phyloP scores from a whole-genome alignment of 1,140 invertebrate species.

The Drosophila persimilis region DNA sequence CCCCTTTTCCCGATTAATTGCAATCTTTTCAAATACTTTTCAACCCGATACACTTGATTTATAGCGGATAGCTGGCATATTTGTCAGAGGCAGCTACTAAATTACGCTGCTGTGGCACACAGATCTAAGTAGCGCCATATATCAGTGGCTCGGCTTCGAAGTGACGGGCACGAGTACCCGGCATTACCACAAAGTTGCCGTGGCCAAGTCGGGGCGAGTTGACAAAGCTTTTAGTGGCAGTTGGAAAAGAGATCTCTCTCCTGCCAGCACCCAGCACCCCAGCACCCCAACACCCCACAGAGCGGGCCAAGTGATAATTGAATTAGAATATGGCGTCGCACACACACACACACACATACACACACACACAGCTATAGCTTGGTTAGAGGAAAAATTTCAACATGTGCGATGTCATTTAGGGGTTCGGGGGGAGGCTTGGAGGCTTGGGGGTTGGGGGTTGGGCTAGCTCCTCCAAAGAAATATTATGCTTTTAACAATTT shows the following conservation, averaged over 20 bases:
- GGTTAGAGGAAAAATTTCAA: slow-evolving; percentile 68
- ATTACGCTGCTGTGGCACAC: slow-evolving; percentile 49
- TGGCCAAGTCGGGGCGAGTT: slow-evolving; percentile 60
- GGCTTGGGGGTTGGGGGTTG: slow-evolving; percentile 27
- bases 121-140: slow-evolving; percentile 72
- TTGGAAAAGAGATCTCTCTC: slow-evolving; percentile 9
- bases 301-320: slow-evolving; percentile 77
- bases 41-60: slow-evolving; percentile 48
- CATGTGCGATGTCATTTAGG: slow-evolving; percentile 74
- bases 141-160: slow-evolving; percentile 47
- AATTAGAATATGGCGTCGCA: slow-evolving; percentile 81
- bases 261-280: not conserved
- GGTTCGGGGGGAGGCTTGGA: slow-evolving; percentile 17
- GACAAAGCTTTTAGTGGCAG: slow-evolving; percentile 80
- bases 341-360: slow-evolving; percentile 34
- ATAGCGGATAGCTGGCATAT: slow-evolving; percentile 28
- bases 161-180: slow-evolving; percentile 58
- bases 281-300: slow-evolving; percentile 10
- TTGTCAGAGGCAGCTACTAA: slow-evolving; percentile 65
- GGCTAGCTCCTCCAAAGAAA: slow-evolving; percentile 68
- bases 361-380: slow-evolving; percentile 58
- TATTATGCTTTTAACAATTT: slow-evolving; percentile 82
- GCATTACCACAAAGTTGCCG: slow-evolving; percentile 71
- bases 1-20: slow-evolving; percentile 39
- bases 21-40: slow-evolving; percentile 29